Evolutionary conservation across 2,113 vertebrate species (phyloP), one percentile per base, ranked within the genome.

Genomic region (Anas platyrhynchos): DNA sequence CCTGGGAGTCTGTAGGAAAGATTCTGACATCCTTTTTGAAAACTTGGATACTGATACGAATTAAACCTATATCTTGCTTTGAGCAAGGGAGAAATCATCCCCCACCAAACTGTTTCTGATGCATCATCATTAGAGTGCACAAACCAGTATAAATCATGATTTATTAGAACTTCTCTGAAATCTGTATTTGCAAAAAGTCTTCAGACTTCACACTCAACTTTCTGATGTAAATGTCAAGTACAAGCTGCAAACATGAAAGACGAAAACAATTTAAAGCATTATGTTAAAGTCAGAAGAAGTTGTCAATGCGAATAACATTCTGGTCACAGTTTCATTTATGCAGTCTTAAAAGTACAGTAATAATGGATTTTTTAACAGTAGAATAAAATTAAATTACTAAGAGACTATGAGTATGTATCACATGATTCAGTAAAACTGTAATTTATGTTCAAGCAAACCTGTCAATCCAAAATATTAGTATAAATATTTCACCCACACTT

Each of bases 221-320:
- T 91, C 18, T 34, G 79, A 73, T 38, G 6, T 22, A 80, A 55
- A 8, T n/a, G 31, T 71, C 23, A 91, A 83, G 12, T 69, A 92
- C 2, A 2, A 68, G 38, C 21, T 32, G 14, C 31, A 94, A 95
- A 93, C 17, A 74, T 54, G 75, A 93, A 93, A 95, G 55, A 68
- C 46, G 88, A 91, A 96, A 86, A 27, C 54, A 74, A 91, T 95
- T 97, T 97, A 97, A 97, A 96, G 67, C 29, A 85, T 38, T 89
- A 63, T 94, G 65, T 79, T 92, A 69, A 91, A 56, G 43, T 1
- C 93, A 50, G 92, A 94, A 95, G 77, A 94, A 83, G 58, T 68
- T 94, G 86, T 87, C 52, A 95, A 63, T 72, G 43, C 29, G 94
- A 97, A 94, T 93, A 95, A 88, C 91, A 85, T 23, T 86, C 31